Base-by-base conservation (phyloP, 1,140 invertebrate genomes). In the Aporrectodea caliginosa region DNA sequence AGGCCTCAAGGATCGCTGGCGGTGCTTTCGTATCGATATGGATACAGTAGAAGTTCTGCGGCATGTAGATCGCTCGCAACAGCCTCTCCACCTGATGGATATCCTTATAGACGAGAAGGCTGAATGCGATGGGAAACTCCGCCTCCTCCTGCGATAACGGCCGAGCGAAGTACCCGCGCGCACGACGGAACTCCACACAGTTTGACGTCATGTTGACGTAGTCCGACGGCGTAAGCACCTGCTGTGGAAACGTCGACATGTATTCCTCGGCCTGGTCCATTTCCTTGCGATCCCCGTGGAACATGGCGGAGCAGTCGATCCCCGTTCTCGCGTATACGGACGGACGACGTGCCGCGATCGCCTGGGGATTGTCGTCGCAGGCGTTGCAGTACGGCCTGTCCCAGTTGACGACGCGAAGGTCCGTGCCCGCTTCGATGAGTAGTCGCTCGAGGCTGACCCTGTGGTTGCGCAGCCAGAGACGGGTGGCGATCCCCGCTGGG, bases 1-100 rank as follows among this genome's bases (percentile, higher is more conserved):
- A 32, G 31, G 35, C 79, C 30, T 70, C 1, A 27, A n/a, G 22
- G 1, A 71, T 43, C 27, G 27, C 32, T 31, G 34, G 35, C 16
- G 30, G n/a, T 1, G 75, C 75, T 70, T 85, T 83, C 0, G 70
- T 69, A 70, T 88, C 87, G 16, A 87, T 82, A 73, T 85, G 85
- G 32, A 88, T 79, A 80, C 87, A 88, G 78, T 87, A 88, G 14
- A 82, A 75, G 81, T 87, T 87, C 35, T 87, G 86, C 0, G 85
- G 85, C 12, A 81, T 73, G 69, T 87, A 87, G 70, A 88, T 86
- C 1, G 83, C 83, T 14, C 83, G 76, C 1, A 88, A 80, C 12
- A 87, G 79, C 27, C 84, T 70, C 58, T 86, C 84, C 0, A 84
- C 68, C 35, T 79, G 76, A 29, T 79, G 2, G 16, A 79, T n/a